These are phyloP conservation scores for Diploscapter pachys DNA, from an alignment of 1,140 invertebrate species.

Conservation along the genomic window DNA sequence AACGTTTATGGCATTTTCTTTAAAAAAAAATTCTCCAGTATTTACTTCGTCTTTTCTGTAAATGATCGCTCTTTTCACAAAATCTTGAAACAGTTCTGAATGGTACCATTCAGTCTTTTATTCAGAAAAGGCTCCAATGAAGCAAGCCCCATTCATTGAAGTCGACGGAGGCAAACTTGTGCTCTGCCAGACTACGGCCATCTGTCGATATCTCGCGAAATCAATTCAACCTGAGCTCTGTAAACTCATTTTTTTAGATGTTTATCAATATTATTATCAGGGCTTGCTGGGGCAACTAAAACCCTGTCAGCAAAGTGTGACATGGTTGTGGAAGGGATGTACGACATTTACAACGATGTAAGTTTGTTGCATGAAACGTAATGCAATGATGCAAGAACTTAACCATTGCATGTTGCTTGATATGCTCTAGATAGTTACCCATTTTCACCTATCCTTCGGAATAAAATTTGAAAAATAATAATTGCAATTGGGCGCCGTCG, in stretches of 20 bases:
- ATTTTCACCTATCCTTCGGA: too few relatives aligned
- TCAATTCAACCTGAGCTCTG: constrained; percentile 24
- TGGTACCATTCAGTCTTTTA: neutral
- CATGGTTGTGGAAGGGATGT: too few relatives aligned
- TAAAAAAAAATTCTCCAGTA: neutral
- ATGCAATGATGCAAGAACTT: too few relatives aligned
- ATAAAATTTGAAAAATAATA: too few relatives aligned
- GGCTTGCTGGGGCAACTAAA: too few relatives aligned
- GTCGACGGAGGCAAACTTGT: constrained; percentile 21
- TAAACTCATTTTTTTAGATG: neutral
- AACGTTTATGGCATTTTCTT: neutral
- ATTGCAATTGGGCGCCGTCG: too few relatives aligned
- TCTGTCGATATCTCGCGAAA: constrained; percentile 28
- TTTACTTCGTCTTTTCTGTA: neutral
- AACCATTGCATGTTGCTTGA: too few relatives aligned
- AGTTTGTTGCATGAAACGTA: too few relatives aligned
- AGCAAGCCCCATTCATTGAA: constrained; percentile 20
- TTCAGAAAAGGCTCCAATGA: constrained; percentile 21
- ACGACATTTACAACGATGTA: too few relatives aligned
- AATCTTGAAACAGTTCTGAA: neutral
- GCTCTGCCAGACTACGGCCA: constrained; percentile 22
- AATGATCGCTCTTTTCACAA: neutral
- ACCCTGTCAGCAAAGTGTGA: too few relatives aligned
- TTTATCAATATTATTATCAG: too few relatives aligned
- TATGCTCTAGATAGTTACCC: too few relatives aligned